Evolutionary conservation across 1,140 invertebrate species (phyloP).

Genomic region (Drosophila novamexicana): DNA sequence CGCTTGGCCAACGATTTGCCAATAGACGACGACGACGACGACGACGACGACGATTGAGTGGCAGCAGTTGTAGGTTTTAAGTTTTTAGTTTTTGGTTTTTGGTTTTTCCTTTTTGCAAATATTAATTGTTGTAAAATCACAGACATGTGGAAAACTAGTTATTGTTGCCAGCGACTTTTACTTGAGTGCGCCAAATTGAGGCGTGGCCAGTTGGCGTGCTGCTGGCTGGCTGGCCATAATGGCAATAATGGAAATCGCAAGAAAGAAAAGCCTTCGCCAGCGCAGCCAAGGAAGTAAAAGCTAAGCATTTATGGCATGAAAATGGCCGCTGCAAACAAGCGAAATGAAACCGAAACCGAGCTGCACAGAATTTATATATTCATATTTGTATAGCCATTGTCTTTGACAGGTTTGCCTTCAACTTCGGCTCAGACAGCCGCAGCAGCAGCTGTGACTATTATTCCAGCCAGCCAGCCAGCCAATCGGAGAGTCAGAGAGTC

Average conservation of each 20-base stretch:
- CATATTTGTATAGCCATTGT: slow-evolving; percentile 64
- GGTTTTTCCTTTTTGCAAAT: slow-evolving; percentile 45
- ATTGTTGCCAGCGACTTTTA: slow-evolving; percentile 74
- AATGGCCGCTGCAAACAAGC: slow-evolving; percentile 21
- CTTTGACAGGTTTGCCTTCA: slow-evolving; percentile 81
- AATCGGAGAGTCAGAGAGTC: slow-evolving; percentile 11
- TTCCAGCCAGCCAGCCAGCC: not conserved
- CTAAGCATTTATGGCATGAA: not conserved
- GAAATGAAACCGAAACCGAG: slow-evolving; percentile 31
- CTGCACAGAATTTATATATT: slow-evolving; percentile 47
- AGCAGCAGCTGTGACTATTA: slow-evolving; percentile 51
- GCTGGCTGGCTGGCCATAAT: slow-evolving; percentile 52
- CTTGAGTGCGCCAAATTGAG: slow-evolving; percentile 66
- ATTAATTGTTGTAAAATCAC: slow-evolving; percentile 73
- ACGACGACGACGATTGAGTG: slow-evolving; percentile 32
- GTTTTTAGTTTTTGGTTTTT: slow-evolving; percentile 33
- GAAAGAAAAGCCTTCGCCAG: slow-evolving; percentile 16
- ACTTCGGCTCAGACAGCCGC: slow-evolving; percentile 65
- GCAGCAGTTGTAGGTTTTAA: slow-evolving; percentile 54
- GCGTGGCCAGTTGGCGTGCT: slow-evolving; percentile 49
- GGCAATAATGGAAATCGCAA: slow-evolving; percentile 49
- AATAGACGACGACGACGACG: slow-evolving; percentile 46
- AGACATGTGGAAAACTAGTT: slow-evolving; percentile 61
- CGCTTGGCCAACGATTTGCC: slow-evolving; percentile 71
- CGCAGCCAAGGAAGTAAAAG: slow-evolving; percentile 69